A percentile compares a stretch with the other conserved stretches of the same genome.
Evolutionary conservation across 2,888 invertebrate genomes (phyloP).

Genomic region (Schizaphis graminum): DNA sequence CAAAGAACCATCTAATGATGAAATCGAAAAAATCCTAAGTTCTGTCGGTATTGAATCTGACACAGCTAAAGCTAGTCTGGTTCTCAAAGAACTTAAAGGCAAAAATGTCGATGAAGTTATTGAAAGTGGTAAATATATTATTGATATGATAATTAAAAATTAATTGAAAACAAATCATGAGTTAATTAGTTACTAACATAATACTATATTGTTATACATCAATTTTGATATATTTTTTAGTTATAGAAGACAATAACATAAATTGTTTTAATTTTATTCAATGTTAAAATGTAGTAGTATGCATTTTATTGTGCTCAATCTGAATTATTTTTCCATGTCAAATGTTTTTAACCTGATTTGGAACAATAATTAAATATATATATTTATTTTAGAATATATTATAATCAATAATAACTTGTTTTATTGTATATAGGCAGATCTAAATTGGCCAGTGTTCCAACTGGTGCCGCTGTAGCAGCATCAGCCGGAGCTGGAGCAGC

Average conservation of each 20-base stretch:
- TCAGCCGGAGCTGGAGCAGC: slow-evolving; percentile 72
- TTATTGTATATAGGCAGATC: slow-evolving; percentile 79
- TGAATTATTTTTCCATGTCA: background rate
- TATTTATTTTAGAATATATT: background rate
- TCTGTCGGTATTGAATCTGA: slow-evolving; percentile 97
- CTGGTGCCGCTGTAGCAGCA: slow-evolving; percentile 79
- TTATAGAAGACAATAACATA: background rate
- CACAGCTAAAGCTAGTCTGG: slow-evolving; percentile 85
- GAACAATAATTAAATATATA: background rate
- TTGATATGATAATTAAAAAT: background rate
- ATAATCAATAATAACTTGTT: background rate
- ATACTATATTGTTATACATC: background rate
- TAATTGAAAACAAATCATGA: background rate
- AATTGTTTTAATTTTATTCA: background rate
- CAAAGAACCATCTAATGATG: slow-evolving; percentile 85
- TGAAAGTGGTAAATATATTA: slow-evolving; percentile 79
- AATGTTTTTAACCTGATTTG: background rate
- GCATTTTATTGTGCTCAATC: background rate
- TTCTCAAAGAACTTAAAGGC: slow-evolving; percentile 88
- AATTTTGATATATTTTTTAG: background rate
- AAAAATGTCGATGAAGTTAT: slow-evolving; percentile 93
- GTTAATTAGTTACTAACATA: background rate
- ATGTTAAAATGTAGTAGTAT: background rate
- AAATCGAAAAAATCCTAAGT: slow-evolving; percentile 94
- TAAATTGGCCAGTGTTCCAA: slow-evolving; percentile 95